Evolutionary conservation across 1,140 invertebrate genomes (phyloP).

Genomic region (Caenorhabditis tropicalis): DNA sequence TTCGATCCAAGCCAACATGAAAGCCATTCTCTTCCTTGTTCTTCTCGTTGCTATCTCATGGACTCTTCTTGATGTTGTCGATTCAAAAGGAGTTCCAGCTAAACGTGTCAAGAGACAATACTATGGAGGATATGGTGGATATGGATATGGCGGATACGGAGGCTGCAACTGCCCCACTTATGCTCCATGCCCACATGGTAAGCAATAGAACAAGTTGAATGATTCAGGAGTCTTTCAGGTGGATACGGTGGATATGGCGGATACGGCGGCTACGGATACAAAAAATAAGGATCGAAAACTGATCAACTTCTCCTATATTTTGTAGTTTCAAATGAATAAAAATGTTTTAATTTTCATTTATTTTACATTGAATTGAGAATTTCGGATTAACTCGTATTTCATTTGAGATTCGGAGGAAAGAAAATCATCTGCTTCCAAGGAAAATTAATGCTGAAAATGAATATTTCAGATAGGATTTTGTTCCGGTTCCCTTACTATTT

Average conservation of each 20-base stretch:
- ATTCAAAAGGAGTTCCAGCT: conserved; percentile 30
- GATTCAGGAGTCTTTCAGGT: neutral
- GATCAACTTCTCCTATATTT: conserved; percentile 2
- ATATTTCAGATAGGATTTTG: neutral
- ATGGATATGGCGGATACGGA: conserved; percentile 31
- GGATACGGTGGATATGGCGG: neutral
- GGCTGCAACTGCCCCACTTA: conserved; percentile 23
- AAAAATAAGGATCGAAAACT: conserved; percentile 1
- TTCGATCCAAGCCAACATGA: neutral
- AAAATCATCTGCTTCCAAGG: neutral
- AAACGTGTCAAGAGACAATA: conserved; percentile 34
- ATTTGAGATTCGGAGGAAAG: neutral
- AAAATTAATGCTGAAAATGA: conserved; percentile 18
- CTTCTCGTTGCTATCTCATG: conserved; percentile 38
- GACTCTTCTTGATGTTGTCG: conserved; percentile 26
- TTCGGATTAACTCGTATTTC: neutral
- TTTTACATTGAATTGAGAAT: neutral
- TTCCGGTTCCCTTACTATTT: neutral
- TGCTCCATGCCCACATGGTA: conserved; percentile 29
- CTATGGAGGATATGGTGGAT: conserved; percentile 7
- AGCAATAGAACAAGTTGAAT: neutral
- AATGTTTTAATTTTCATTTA: neutral
- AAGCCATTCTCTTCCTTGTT: conserved; percentile 24
- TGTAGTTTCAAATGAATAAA: conserved; percentile 19
- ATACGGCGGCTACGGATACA: conserved; percentile 28